A percentile compares a stretch with the other conserved stretches of the same genome.
These are phyloP conservation scores for Lasiurus cinereus DNA, from an alignment of 2,113 vertebrate genomes.

Conservation along the genomic window DNA sequence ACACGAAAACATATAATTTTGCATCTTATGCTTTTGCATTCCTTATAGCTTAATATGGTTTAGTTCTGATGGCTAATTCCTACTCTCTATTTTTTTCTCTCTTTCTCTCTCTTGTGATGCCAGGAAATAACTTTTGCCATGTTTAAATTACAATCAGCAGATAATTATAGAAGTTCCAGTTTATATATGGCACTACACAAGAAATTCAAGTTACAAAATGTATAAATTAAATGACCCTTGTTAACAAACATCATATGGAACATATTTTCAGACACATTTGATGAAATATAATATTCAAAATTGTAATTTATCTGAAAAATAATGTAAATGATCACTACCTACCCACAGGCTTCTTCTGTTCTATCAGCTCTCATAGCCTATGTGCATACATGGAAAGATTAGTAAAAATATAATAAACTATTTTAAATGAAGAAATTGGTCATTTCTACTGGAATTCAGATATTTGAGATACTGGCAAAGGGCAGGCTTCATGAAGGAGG, in stretches of 20 bases:
- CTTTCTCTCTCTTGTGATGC: neutral
- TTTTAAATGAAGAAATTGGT: neutral
- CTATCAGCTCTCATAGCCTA: neutral
- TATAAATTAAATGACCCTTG: neutral
- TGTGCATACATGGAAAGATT: constrained; percentile 15
- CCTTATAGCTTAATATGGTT: constrained; percentile 34
- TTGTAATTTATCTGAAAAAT: neutral
- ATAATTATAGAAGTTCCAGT: neutral
- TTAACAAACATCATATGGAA: neutral
- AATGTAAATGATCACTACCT: neutral
- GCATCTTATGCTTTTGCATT: neutral
- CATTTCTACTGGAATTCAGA: neutral
- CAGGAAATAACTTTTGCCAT: neutral
- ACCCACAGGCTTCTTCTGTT: neutral
- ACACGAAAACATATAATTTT: neutral
- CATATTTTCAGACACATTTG: neutral
- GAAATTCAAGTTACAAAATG: constrained; percentile 5
- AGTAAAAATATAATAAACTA: constrained; percentile 2
- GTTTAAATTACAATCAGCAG: constrained; percentile 13
- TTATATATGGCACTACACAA: neutral
- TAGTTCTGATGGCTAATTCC: neutral
- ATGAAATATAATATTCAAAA: neutral
- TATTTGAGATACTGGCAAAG: neutral
- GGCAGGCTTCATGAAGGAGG: neutral
- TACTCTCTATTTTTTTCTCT: neutral